Conservation (phyloP, 2,888 invertebrate species). For the Erebia ligea region DNA sequence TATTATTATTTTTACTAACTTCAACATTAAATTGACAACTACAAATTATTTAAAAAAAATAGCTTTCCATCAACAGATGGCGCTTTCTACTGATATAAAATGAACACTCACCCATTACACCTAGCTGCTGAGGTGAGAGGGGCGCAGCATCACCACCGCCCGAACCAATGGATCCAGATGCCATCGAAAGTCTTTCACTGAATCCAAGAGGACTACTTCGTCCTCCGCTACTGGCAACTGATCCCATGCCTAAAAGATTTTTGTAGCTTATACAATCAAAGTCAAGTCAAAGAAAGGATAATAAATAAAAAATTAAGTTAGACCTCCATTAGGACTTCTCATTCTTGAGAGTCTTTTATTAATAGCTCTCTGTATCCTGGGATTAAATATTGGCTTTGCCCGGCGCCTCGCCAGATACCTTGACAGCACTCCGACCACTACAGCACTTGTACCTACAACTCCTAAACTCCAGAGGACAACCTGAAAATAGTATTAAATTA, state of each 20-base stretch:
- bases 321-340: conserved; percentile 87
- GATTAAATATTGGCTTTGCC: conserved; percentile 84
- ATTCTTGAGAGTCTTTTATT: conserved; percentile 85
- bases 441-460: conserved; percentile 87
- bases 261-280: background rate
- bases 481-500: conserved; percentile 61
- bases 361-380: conserved; percentile 80
- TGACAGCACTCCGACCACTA: conserved; percentile 92
- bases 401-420: conserved; percentile 89
- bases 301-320: background rate
- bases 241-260: conserved; percentile 78
- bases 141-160: conserved; percentile 84
- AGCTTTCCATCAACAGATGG: conserved; percentile 48
- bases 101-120: conserved; percentile 91
- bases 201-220: conserved; percentile 83
- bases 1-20: background rate
- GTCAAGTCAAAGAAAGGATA: background rate
- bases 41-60: background rate
- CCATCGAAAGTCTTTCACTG: conserved; percentile 87
- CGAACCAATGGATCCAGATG: conserved; percentile 86
- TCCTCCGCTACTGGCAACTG: conserved; percentile 87
- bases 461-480: conserved; percentile 88
- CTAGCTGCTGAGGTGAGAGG: conserved; percentile 93
- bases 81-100: conserved; percentile 37
- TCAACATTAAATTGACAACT: background rate